Conservation (phyloP, 2,888 invertebrate genomes). For the Scelioninae gen. 1 region DNA sequence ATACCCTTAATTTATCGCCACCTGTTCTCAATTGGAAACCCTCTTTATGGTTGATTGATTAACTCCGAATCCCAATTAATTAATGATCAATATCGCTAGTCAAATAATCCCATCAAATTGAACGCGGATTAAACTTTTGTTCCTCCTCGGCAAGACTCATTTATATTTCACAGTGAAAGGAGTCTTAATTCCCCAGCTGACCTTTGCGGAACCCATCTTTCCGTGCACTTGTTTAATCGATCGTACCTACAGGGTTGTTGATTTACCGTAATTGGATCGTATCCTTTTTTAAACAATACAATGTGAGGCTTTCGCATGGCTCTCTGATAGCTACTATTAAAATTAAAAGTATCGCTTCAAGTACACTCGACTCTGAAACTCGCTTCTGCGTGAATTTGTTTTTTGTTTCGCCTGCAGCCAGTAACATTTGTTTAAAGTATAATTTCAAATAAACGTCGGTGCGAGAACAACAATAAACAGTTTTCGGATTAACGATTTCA, state of each 20-base stretch:
- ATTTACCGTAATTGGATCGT: slow-evolving; percentile 40
- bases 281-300: slow-evolving; percentile 21
- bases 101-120: slow-evolving; percentile 10
- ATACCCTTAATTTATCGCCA: neutral
- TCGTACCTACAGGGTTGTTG: slow-evolving; percentile 14
- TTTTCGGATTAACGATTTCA: slow-evolving; percentile 31
- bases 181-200: slow-evolving; percentile 24
- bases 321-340: slow-evolving; percentile 12
- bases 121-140: slow-evolving; percentile 10
- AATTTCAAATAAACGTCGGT: slow-evolving; percentile 8
- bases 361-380: neutral
- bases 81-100: slow-evolving; percentile 22
- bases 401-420: slow-evolving; percentile 1
- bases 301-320: neutral
- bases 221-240: slow-evolving; percentile 30
- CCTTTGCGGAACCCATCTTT: slow-evolving; percentile 25
- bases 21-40: neutral
- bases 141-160: slow-evolving; percentile 24
- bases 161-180: slow-evolving; percentile 37
- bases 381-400: too few species aligned
- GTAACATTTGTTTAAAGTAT: slow-evolving; percentile 19
- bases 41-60: slow-evolving; percentile 1
- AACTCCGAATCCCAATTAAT: slow-evolving; percentile 9
- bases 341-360: slow-evolving; percentile 20
- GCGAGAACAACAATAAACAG: slow-evolving; percentile 34